These are phyloP conservation scores for Uropetala carovei DNA, from an alignment of 2,888 invertebrate species.

Conservation along the genomic window DNA sequence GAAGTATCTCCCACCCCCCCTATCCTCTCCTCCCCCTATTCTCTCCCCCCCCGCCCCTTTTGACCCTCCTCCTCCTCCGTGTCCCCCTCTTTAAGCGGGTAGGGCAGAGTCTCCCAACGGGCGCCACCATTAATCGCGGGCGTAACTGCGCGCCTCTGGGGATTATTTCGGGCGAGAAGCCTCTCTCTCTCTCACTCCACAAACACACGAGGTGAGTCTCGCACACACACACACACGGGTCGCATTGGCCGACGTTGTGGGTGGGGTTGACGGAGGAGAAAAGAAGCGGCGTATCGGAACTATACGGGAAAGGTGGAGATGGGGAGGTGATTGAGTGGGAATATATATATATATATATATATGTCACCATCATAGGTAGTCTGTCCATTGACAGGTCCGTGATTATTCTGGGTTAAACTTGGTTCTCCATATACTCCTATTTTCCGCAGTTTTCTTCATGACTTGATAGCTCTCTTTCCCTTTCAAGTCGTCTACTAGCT, in stretches of 20 bases:
- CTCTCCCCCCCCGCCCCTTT: background rate
- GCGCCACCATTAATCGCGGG: conserved; percentile 40
- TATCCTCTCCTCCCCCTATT: background rate
- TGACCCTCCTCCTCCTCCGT: no score
- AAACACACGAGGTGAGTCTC: background rate
- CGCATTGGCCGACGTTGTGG: background rate
- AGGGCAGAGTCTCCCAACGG: conserved; percentile 18
- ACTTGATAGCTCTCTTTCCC: no score
- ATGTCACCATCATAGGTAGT: no score
- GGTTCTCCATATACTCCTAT: no score
- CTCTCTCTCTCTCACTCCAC: background rate
- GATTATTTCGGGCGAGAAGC: conserved; percentile 36
- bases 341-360: no score
- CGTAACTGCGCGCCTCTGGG: conserved; percentile 32
- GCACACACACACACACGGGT: background rate
- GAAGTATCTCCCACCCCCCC: background rate
- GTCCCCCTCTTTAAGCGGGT: background rate
- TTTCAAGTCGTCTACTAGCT: no score
- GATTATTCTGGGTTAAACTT: no score
- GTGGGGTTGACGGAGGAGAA: background rate
- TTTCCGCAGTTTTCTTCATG: no score
- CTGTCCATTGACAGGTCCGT: no score
- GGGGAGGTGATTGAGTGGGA: no score
- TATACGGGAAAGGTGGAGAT: background rate
- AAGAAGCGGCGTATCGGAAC: background rate